These are phyloP conservation scores for Puffinus mauretanicus DNA, from an alignment of 2,113 vertebrate genomes.

Conservation along the genomic window DNA sequence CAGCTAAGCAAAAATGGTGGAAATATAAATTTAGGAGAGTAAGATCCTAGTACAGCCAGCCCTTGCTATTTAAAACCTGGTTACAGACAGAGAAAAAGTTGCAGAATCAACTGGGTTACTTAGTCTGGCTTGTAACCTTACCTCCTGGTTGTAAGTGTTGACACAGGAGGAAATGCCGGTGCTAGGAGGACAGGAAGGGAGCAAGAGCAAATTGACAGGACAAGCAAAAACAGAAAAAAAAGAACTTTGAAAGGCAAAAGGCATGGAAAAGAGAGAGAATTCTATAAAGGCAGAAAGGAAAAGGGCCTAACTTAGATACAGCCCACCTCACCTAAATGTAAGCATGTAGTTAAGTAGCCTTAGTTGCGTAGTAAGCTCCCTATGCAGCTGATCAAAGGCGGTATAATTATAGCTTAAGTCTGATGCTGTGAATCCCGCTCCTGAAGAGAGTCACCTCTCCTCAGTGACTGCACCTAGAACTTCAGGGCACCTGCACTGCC, in stretches of 20 bases:
- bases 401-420: not conserved
- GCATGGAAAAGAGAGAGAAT: not conserved
- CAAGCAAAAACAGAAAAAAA: fast-evolving
- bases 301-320: not conserved
- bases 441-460: not conserved
- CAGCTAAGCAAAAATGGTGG: not conserved
- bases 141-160: not conserved
- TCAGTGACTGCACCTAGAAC: not conserved
- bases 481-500: not conserved
- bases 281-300: not conserved
- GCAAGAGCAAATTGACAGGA: not conserved
- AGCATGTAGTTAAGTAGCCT: not conserved
- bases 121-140: not conserved
- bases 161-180: not conserved
- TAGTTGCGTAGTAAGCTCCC: not conserved
- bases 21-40: not conserved
- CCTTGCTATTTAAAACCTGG: not conserved
- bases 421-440: not conserved
- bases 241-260: not conserved
- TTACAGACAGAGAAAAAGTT: not conserved
- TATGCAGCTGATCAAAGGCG: fast-evolving
- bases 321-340: not conserved
- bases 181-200: not conserved
- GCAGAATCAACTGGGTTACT: not conserved
- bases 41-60: not conserved